Conservation (phyloP, 2,888 invertebrate genomes). For the Oscheius sp. region DNA sequence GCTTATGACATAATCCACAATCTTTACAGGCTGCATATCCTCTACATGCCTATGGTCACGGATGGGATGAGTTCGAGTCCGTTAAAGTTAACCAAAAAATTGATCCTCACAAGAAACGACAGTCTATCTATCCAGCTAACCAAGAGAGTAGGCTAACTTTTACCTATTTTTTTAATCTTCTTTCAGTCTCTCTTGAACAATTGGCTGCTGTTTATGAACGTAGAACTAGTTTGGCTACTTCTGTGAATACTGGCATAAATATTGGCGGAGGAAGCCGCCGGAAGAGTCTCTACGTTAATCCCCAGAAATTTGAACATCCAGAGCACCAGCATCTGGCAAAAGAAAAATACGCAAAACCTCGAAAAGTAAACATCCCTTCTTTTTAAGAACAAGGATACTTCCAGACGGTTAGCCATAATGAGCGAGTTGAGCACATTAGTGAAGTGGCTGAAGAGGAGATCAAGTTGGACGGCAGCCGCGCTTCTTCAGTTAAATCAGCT, state of each 20-base stretch:
- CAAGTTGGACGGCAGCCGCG: slow-evolving; percentile 10
- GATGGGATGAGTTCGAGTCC: slow-evolving; percentile 57
- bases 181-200: slow-evolving; percentile 58
- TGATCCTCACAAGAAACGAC: not conserved
- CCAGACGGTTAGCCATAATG: slow-evolving; percentile 27
- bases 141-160: slow-evolving; percentile 50
- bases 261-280: not conserved
- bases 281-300: slow-evolving; percentile 40
- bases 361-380: slow-evolving; percentile 9
- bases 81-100: slow-evolving; percentile 23
- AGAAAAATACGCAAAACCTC: slow-evolving; percentile 14
- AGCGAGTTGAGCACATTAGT: slow-evolving; percentile 13
- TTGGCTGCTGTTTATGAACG: slow-evolving; percentile 57
- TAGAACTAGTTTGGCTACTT: slow-evolving; percentile 28
- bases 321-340: slow-evolving; percentile 45
- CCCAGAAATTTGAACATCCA: slow-evolving; percentile 49
- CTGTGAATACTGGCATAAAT: slow-evolving; percentile 2
- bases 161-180: too few species aligned
- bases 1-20: not conserved
- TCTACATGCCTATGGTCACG: slow-evolving; percentile 57
- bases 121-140: slow-evolving; percentile 8
- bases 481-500: not conserved
- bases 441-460: slow-evolving; percentile 17
- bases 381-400: not conserved
- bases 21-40: slow-evolving; percentile 46